Evolutionary conservation across 2,113 vertebrate genomes (phyloP).

Genomic region (Physeter macrocephalus): DNA sequence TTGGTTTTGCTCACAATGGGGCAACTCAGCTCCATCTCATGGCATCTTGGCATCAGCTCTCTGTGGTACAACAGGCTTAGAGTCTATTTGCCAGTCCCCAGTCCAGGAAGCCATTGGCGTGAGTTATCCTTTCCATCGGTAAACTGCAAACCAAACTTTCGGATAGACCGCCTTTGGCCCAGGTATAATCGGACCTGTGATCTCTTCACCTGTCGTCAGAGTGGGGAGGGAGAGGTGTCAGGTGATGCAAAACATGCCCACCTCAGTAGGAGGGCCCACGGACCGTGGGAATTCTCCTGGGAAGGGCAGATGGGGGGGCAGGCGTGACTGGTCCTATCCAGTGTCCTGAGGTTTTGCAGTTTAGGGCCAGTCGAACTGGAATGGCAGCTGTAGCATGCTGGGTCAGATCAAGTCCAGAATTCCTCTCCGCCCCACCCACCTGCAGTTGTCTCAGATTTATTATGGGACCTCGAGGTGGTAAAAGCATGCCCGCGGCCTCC

Average conservation of each 20-base stretch:
- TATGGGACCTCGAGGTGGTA: neutral
- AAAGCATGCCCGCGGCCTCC: neutral
- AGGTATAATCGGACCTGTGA: rapidly evolving
- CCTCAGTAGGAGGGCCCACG: rapidly evolving
- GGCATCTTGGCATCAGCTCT: neutral
- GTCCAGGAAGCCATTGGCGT: neutral
- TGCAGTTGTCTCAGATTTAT: neutral
- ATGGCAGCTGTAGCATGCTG: neutral
- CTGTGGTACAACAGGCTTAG: neutral
- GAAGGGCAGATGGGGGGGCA: neutral
- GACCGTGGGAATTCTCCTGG: neutral
- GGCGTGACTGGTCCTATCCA: neutral
- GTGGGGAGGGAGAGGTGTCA: rapidly evolving
- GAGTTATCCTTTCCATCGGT: neutral
- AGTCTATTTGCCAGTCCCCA: neutral
- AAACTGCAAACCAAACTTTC: neutral
- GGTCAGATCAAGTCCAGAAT: neutral
- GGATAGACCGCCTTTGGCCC: neutral
- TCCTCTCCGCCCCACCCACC: neutral
- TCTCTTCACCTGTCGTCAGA: neutral
- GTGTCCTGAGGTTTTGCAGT: neutral
- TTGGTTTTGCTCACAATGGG: neutral
- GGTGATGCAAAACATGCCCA: neutral
- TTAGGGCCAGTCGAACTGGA: neutral
- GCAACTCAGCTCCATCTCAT: rapidly evolving